Evolutionary conservation across 2,113 vertebrate species (phyloP).

Genomic region (Crotalus horridus): DNA sequence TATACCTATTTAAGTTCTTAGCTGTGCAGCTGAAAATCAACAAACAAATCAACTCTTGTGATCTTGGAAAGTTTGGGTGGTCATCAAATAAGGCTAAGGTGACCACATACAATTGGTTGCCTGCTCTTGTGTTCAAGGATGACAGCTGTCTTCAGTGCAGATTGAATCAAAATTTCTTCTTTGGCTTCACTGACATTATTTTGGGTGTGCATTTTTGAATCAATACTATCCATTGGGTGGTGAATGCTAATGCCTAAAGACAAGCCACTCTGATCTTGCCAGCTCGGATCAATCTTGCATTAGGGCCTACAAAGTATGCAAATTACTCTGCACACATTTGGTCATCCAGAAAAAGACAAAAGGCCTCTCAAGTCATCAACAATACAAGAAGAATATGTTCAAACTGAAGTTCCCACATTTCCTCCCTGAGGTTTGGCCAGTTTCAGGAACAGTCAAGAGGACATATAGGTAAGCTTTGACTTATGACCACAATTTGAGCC

Average conservation of each 20-base stretch:
- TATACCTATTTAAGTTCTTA: background rate
- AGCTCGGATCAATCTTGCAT: background rate
- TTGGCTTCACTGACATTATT: background rate
- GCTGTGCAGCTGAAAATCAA: background rate
- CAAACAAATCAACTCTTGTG: background rate
- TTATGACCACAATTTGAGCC: background rate
- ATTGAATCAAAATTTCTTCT: background rate
- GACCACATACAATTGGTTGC: background rate
- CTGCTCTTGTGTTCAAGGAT: background rate
- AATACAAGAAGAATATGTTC: background rate
- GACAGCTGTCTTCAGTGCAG: background rate
- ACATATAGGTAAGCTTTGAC: background rate
- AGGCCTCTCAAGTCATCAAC: background rate
- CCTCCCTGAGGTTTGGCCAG: background rate
- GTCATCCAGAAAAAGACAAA: background rate
- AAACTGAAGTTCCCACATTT: background rate
- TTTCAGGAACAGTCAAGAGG: background rate
- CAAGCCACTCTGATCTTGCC: background rate
- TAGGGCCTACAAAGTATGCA: background rate
- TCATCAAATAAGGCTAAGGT: background rate
- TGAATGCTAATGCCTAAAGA: background rate
- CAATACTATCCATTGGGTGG: background rate
- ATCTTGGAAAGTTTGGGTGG: background rate
- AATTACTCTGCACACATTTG: background rate
- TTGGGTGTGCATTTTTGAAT: background rate